Base-by-base conservation (phyloP, 2,888 invertebrate species). In the Nemotelus nigrinus region DNA sequence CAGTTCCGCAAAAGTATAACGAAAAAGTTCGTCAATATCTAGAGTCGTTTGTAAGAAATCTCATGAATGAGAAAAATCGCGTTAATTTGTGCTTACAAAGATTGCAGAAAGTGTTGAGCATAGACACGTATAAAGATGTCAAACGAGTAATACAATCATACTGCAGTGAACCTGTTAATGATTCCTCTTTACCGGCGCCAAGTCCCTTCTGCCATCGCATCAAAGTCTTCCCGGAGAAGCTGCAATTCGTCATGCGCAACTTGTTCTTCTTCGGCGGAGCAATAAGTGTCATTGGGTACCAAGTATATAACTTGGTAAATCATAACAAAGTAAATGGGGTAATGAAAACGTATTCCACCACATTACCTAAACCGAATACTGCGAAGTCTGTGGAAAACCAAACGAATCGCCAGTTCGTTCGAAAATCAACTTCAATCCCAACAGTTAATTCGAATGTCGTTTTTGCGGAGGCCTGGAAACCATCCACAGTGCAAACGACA, bases 21-120 rank as follows among this genome's bases (percentile, higher is more conserved):
- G 50, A 6, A 6, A 43, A 48, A 3, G 74, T 74, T 48, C 60
- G 60, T 2, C 0, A 8, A 3, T 63, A 74, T 74, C 48, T 74
- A 10, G 74, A 74, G 25, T 63, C 45, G 41, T 74, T 74, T 48
- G 43, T 74, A 43, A 39, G 39, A 4, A 50, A 74, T 50, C n/a
- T 74, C 8, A 60, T 74, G 74, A 47, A 48, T 48, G 74, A 74
- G 74, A 74, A 74, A 48, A 74, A 60, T 60, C 74, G 74, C 4
- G 74, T 74, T 10, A 74, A 74, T 74, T 74, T 74, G 41, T 74
- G 74, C 41, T 41, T 74, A 48, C 74, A 74, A 43, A 74, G 63
- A 41, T 63, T 74, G 41, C 74, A 60, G 41, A 60, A 48, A 48
- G 6, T 41, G 2, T 10, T 74, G 5, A 44, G 4, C 0, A n/a